Evolutionary conservation across 2,888 invertebrate species (phyloP), one percentile per base, ranked within the genome.

Genomic region (Gnatocerus cornutus): DNA sequence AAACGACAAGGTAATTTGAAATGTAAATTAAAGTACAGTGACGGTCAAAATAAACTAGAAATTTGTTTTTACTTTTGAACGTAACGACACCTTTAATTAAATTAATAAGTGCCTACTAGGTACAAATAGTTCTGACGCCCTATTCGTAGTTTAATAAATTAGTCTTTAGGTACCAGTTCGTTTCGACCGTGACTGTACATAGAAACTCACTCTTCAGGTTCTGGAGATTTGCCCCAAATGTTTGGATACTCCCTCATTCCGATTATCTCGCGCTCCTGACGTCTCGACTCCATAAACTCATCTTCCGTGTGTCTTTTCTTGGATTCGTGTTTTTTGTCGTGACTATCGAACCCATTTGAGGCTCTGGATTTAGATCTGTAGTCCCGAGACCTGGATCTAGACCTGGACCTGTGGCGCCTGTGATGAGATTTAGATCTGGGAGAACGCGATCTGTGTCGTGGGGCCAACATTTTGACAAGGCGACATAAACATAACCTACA

Each of bases 141-240:
- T n/a, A n/a, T n/a, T n/a, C n/a, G n/a, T n/a, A n/a, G n/a, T n/a
- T n/a, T n/a, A n/a, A n/a, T n/a, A n/a, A n/a, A n/a, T n/a, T n/a
- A n/a, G n/a, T n/a, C n/a, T n/a, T n/a, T n/a, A n/a, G n/a, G n/a
- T n/a, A n/a, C n/a, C n/a, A n/a, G n/a, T n/a, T n/a, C n/a, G n/a
- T n/a, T n/a, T n/a, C n/a, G n/a, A n/a, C n/a, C n/a, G n/a, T n/a
- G n/a, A n/a, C n/a, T n/a, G n/a, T n/a, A n/a, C n/a, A n/a, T n/a
- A n/a, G 33, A 1, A 6, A 87, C 90, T 86, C 85, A 92, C 90
- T 91, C 90, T 73, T 90, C 88, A 74, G 88, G 88, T 0, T 87
- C 79, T 0, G 95, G 95, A 1, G 93, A 93, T 81, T 90, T 90
- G 27, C 90, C 91, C 95, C 95, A 95, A 55, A 93, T 87, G 68